Conservation (phyloP, 2,888 invertebrate genomes). For the Pandemis corylana region DNA sequence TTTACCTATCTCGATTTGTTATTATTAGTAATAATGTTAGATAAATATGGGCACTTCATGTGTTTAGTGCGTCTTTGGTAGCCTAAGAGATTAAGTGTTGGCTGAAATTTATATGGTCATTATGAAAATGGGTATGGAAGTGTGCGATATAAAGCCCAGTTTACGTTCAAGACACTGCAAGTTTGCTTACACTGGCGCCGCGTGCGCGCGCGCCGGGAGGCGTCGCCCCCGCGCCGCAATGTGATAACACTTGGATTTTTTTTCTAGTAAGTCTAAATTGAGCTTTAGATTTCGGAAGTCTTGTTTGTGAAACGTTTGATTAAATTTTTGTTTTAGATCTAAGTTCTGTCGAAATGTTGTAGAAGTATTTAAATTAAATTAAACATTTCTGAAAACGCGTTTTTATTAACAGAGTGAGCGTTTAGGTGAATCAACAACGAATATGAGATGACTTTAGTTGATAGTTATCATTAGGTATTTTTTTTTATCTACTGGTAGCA, state of each 20-base stretch:
- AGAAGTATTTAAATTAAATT: slow-evolving; percentile 14
- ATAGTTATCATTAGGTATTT: no score
- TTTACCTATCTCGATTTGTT: neutral
- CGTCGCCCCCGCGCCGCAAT: no score
- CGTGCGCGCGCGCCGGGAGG: no score
- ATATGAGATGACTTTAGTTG: no score
- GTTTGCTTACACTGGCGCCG: no score
- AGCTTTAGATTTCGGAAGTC: neutral
- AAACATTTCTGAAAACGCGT: slow-evolving; percentile 1
- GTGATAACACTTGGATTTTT: no score
- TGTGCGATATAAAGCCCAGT: no score
- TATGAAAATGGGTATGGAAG: neutral
- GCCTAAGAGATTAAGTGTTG: slow-evolving; percentile 2
- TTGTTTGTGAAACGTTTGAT: neutral
- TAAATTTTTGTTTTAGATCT: slow-evolving; percentile 13
- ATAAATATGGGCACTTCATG: no score
- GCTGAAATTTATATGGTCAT: neutral
- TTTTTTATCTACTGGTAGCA: no score
- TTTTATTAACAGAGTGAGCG: neutral
- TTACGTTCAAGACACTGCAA: no score
- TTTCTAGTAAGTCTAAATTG: neutral
- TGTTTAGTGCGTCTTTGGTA: neutral
- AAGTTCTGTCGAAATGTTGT: slow-evolving; percentile 30
- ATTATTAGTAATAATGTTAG: neutral
- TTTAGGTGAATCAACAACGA: no score